Evolutionary conservation across 2,113 vertebrate genomes (phyloP).

Genomic region (Sylvia atricapilla): DNA sequence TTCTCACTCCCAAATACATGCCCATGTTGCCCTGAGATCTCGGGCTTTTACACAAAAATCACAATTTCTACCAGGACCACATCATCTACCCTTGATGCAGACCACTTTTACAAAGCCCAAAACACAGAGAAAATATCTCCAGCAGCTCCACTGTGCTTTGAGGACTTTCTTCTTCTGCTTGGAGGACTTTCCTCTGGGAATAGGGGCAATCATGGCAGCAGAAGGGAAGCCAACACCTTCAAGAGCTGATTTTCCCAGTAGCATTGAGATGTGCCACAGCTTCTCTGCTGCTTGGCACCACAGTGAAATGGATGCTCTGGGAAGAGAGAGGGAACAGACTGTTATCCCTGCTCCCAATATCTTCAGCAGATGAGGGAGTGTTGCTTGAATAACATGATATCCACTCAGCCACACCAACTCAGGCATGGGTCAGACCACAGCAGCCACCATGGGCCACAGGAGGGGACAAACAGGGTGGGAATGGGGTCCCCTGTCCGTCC

Average conservation of each 20-base stretch:
- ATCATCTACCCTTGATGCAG: not conserved
- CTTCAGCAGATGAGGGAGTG: not conserved
- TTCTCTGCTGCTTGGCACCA: not conserved
- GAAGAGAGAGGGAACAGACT: not conserved
- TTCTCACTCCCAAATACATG: not conserved
- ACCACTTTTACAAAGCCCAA: not conserved
- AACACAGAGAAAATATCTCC: not conserved
- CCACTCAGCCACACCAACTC: not conserved
- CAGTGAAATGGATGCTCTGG: not conserved
- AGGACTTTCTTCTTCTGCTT: not conserved
- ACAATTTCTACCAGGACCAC: not conserved
- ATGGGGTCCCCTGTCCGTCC: not conserved
- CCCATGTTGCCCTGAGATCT: not conserved
- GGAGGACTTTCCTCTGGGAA: not conserved
- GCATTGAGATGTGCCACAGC: not conserved
- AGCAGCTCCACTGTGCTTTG: not conserved
- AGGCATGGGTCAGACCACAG: not conserved
- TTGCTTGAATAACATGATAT: not conserved
- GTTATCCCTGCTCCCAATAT: not conserved
- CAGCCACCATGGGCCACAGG: not conserved
- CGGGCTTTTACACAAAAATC: not conserved
- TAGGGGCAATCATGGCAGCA: not conserved
- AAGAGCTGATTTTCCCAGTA: not conserved
- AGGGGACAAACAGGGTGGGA: not conserved
- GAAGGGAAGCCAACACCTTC: not conserved